Evolutionary conservation across 92 coral and sea anemone genomes (phyloP).

Genomic region (Parazoanthus darwini): DNA sequence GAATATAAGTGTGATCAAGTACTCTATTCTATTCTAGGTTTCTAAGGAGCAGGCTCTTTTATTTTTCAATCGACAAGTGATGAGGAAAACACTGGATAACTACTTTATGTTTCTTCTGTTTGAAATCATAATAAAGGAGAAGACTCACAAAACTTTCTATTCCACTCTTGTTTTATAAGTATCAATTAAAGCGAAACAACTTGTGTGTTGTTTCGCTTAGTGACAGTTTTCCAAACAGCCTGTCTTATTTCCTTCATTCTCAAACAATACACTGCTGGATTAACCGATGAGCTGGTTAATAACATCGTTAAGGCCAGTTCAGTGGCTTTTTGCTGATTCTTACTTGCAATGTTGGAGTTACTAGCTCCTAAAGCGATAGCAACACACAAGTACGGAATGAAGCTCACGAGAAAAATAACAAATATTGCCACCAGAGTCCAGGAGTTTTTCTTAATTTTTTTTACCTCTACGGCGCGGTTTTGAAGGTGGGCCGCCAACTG

Average conservation of each 20-base stretch:
- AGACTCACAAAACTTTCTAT: too few relatives aligned
- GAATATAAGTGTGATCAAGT: too few relatives aligned
- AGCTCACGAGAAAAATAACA: neutral
- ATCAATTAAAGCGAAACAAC: too few relatives aligned
- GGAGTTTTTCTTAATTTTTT: neutral
- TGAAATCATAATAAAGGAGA: too few relatives aligned
- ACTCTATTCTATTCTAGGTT: too few relatives aligned
- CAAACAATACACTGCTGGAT: neutral
- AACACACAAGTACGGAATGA: neutral
- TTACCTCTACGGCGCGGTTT: neutral
- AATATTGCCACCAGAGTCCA: conserved; percentile 6
- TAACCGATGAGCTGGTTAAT: neutral
- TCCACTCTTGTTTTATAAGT: too few relatives aligned
- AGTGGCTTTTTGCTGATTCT: neutral
- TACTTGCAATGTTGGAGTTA: neutral
- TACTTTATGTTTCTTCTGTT: too few relatives aligned
- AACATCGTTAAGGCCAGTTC: neutral
- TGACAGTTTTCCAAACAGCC: neutral
- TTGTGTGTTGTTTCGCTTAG: neutral
- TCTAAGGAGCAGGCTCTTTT: too few relatives aligned
- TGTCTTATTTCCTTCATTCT: neutral
- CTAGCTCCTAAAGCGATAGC: neutral
- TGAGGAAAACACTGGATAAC: too few relatives aligned
- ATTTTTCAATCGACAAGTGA: too few relatives aligned
- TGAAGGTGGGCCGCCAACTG: neutral